Conservation (phyloP, 2,797 vertebrate species). For the Meriones psammophilus region DNA sequence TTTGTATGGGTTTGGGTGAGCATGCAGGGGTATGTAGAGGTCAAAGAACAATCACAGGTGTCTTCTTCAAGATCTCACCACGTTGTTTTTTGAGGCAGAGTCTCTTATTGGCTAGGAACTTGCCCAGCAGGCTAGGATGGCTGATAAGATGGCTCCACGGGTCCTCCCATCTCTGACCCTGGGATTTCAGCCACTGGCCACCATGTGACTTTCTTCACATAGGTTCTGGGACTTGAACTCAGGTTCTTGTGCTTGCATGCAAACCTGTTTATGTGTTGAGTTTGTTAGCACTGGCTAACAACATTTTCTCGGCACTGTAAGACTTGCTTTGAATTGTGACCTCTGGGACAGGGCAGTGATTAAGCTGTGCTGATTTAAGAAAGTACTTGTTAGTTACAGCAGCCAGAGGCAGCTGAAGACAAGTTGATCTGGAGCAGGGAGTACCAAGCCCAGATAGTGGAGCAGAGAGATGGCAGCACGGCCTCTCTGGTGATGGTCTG, state of each 20-base stretch:
- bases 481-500: no score
- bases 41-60: background rate
- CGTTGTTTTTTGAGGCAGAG: background rate
- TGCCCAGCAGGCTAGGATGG: background rate
- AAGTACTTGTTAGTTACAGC: background rate
- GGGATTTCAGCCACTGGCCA: background rate
- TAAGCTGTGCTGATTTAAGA: background rate
- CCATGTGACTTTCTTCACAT: background rate
- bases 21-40: background rate
- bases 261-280: background rate
- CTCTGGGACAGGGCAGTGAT: background rate
- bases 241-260: background rate
- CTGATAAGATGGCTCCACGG: no score
- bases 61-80: background rate
- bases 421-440: background rate
- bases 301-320: background rate
- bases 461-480: background rate
- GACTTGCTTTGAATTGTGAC: background rate
- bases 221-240: background rate
- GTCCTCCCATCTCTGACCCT: background rate
- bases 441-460: no score
- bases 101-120: background rate
- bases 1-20: background rate
- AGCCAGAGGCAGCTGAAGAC: background rate
- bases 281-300: background rate